Evolutionary conservation across 2,113 vertebrate species (phyloP).

Genomic region (Ceyx margarethae): DNA sequence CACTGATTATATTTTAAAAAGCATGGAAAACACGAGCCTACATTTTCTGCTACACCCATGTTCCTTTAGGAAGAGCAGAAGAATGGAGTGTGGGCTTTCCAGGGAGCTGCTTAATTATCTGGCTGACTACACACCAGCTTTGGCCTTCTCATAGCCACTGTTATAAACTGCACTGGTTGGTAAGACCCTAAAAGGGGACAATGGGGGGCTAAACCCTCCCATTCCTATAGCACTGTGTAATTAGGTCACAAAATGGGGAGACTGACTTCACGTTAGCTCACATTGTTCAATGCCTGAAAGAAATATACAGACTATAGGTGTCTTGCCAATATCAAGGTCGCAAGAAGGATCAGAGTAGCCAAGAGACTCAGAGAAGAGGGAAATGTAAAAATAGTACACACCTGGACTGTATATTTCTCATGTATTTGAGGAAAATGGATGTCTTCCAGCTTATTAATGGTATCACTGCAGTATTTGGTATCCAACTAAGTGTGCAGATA

Average conservation of each 20-base stretch:
- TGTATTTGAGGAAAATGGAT: neutral
- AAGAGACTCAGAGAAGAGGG: neutral
- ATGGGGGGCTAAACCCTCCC: neutral
- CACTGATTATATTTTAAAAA: neutral
- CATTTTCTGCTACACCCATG: neutral
- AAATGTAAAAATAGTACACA: neutral
- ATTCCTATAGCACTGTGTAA: neutral
- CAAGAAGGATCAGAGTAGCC: neutral
- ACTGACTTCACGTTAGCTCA: rapidly evolving
- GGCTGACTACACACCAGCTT: neutral
- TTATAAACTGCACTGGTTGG: neutral
- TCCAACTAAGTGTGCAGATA: neutral
- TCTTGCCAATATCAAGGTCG: neutral
- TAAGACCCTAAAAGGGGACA: neutral
- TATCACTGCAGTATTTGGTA: neutral
- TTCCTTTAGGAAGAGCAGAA: neutral
- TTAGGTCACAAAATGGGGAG: neutral
- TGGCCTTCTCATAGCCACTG: neutral
- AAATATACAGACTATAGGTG: neutral
- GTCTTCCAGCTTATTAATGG: neutral
- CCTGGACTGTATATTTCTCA: neutral
- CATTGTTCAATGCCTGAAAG: neutral
- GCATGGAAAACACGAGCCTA: neutral
- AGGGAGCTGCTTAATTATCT: neutral
- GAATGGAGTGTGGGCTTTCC: neutral